These are phyloP conservation scores for Torymus auratus DNA, from an alignment of 2,888 invertebrate genomes.

Conservation along the genomic window DNA sequence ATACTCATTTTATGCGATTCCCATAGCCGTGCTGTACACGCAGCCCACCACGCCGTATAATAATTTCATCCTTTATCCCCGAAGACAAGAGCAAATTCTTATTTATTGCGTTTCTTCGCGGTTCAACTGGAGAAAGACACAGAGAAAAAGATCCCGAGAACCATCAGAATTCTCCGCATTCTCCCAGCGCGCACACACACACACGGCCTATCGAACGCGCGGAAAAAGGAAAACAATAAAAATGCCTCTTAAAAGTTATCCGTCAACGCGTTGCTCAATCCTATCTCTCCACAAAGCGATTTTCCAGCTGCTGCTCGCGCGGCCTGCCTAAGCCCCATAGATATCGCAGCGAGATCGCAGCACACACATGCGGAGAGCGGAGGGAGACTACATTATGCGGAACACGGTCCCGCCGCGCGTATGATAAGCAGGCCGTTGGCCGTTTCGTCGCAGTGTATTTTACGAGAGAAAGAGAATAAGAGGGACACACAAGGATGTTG, in stretches of 20 bases:
- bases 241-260: constrained; percentile 55
- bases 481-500: constrained; percentile 57
- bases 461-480: constrained; percentile 67
- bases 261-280: constrained; percentile 58
- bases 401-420: constrained; percentile 60
- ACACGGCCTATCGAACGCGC: neutral
- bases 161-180: constrained; percentile 29
- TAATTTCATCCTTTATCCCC: constrained; percentile 43
- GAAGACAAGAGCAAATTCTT: constrained; percentile 54
- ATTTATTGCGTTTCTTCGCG: constrained; percentile 51
- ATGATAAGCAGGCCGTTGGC: constrained; percentile 72
- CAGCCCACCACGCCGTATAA: constrained; percentile 13
- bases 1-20: constrained; percentile 40
- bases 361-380: neutral
- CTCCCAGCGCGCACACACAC: neutral
- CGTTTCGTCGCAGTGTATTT: constrained; percentile 70
- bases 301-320: constrained; percentile 22
- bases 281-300: constrained; percentile 28
- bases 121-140: neutral
- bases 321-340: neutral
- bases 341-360: neutral
- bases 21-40: neutral
- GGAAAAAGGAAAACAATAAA: constrained; percentile 45
- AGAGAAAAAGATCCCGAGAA: neutral
- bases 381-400: constrained; percentile 55